Percentiles rank a stretch among this genome's conserved stretches.
phyloP scores from a whole-genome alignment of 2,113 vertebrate species.

The Periophthalmus modestus region DNA sequence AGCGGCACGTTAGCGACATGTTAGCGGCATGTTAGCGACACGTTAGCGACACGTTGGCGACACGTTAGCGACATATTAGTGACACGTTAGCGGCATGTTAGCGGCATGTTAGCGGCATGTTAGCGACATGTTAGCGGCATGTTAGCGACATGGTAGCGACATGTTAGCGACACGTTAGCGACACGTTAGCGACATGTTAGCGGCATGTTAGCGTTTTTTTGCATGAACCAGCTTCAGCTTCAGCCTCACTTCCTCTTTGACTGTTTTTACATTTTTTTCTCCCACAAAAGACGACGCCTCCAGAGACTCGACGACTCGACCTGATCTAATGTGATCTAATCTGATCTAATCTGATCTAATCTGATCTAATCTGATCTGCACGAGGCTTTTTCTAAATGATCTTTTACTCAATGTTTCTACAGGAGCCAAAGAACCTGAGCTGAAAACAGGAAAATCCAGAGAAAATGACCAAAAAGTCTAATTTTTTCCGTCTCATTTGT shows the following conservation, averaged over 20 bases:
- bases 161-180: too few relatives aligned
- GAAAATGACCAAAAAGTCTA: conserved; percentile 6
- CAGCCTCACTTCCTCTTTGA: neutral
- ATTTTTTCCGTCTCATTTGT: conserved; percentile 27
- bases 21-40: too few relatives aligned
- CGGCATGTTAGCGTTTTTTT: too few relatives aligned
- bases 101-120: too few relatives aligned
- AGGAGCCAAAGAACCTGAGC: conserved; percentile 22
- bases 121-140: too few relatives aligned
- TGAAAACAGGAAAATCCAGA: neutral
- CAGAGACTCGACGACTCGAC: conserved; percentile 4
- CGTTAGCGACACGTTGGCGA: too few relatives aligned
- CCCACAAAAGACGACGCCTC: conserved; percentile 16
- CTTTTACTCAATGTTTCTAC: conserved; percentile 55
- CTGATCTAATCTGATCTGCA: conserved; percentile 59
- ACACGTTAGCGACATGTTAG: too few relatives aligned
- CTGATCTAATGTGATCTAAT: too few relatives aligned
- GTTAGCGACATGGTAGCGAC: too few relatives aligned
- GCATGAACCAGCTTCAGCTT: neutral
- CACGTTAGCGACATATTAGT: too few relatives aligned
- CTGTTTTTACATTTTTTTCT: conserved; percentile 26
- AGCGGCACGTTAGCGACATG: too few relatives aligned
- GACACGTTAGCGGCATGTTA: too few relatives aligned
- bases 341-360: conserved; percentile 57
- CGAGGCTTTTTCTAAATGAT: conserved; percentile 54